phyloP scores from a whole-genome alignment of 2,797 vertebrate genomes.

The Muscicapa comitata region DNA sequence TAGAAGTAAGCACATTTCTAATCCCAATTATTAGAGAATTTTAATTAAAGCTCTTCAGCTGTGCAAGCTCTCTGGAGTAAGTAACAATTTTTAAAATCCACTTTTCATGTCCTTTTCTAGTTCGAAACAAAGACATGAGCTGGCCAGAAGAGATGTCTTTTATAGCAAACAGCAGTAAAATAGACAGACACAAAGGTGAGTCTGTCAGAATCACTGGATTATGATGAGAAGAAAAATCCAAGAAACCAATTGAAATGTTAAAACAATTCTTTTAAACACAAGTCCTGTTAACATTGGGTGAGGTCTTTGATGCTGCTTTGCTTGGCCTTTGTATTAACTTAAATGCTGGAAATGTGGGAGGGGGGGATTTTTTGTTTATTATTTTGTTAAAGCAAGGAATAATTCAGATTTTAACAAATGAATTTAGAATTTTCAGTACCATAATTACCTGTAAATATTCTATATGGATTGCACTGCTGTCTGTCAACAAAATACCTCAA shows the following conservation, averaged over 20 bases:
- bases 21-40: not conserved
- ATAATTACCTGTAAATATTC: not conserved
- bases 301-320: not conserved
- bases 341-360: not conserved
- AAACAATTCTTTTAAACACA: not conserved
- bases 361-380: not conserved
- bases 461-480: not conserved
- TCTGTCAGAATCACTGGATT: not conserved
- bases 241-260: not conserved
- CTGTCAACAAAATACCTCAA: not conserved
- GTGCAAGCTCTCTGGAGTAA: not conserved
- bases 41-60: not conserved
- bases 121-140: constrained; percentile 99
- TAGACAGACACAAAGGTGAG: constrained; percentile 97
- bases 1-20: not conserved
- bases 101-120: constrained; percentile 69
- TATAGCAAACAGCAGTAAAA: constrained; percentile 98
- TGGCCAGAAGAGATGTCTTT: constrained; percentile 99
- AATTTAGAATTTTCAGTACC: not conserved
- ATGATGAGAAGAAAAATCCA: not conserved
- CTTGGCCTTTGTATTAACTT: not conserved
- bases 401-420: not conserved
- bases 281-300: not conserved
- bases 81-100: not conserved
- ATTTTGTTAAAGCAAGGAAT: not conserved